phyloP scores from a whole-genome alignment of 2,888 invertebrate genomes.

The Mythimna ferrago region DNA sequence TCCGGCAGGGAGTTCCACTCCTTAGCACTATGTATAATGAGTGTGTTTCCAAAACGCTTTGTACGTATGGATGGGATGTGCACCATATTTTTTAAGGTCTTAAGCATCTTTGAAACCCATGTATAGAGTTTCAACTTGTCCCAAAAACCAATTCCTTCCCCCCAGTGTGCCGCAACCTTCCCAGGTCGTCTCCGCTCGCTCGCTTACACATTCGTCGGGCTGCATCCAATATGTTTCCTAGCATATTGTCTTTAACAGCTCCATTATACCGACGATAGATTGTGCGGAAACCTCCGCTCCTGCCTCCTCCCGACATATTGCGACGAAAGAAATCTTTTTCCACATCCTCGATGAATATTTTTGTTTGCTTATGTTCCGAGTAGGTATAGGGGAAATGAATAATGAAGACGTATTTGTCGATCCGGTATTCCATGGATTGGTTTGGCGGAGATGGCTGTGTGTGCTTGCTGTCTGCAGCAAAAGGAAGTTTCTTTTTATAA shows the following conservation, averaged over 20 bases:
- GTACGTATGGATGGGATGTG: no score
- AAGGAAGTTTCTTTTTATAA: not conserved
- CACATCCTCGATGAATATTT: slow-evolving; percentile 78
- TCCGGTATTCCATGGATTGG: slow-evolving; percentile 39
- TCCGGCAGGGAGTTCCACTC: no score
- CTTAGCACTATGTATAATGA: no score
- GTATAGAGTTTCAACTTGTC: no score
- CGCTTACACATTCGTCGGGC: slow-evolving; percentile 89
- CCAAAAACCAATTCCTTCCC: slow-evolving; percentile 5
- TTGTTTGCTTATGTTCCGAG: slow-evolving; percentile 69
- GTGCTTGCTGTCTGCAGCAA: slow-evolving; percentile 19
- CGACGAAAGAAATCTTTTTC: slow-evolving; percentile 69
- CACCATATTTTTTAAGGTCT: no score
- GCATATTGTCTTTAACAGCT: slow-evolving; percentile 90
- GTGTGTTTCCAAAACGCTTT: no score
- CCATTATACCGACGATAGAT: slow-evolving; percentile 87
- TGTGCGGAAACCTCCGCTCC: slow-evolving; percentile 70
- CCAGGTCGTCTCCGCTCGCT: slow-evolving; percentile 79
- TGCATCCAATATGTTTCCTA: slow-evolving; percentile 90
- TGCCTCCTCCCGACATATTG: slow-evolving; percentile 63
- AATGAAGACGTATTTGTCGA: slow-evolving; percentile 58
- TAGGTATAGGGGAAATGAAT: slow-evolving; percentile 52
- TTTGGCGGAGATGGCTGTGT: slow-evolving; percentile 19
- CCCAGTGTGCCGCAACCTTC: slow-evolving; percentile 66
- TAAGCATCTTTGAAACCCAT: no score